Base-by-base conservation (phyloP, 2,113 vertebrate genomes). In the Atherinomorus stipes region DNA sequence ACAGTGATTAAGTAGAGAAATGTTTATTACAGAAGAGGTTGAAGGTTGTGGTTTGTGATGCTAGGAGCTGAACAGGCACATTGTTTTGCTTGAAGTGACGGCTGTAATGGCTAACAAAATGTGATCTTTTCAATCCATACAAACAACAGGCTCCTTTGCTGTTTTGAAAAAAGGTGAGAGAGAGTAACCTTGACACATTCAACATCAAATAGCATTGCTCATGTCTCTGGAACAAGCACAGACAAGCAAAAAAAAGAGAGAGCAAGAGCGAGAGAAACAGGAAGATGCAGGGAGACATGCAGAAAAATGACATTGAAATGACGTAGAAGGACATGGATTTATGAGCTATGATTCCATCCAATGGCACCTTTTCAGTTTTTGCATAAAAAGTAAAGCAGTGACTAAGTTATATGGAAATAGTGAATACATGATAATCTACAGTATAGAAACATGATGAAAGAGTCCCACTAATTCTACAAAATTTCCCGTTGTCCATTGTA, bases 221-320 rank as follows among this genome's bases (percentile, higher is more conserved):
- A 74, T 77, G 71, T 88, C 71, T 69, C 42, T 4, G 21, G 65
- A 90, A 82, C 73, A 65, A 69, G 61, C 54, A 66, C 52, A 84
- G 67, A 74, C 82, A 78, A 64, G 63, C 74, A 66, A 45, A 85
- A 70, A 62, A 74, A 76, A n/a, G n/a, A n/a, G n/a, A n/a, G n/a
- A n/a, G n/a, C n/a, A n/a, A n/a, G n/a, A n/a, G n/a, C n/a, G 56
- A 76, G 57, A 76, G 63, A 68, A 15, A 60, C 71, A 66, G n/a
- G 31, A 49, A 62, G 38, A 75, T n/a, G 78, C 67, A 78, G 58
- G 64, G 28, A 68, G 71, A 45, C 51, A 49, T 34, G 18, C 5
- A 76, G 54, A 51, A 71, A 60, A 25, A 57, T 34, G 26, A 37
- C 37, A 18, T 49, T 59, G 15, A 66, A 57, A 10, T 67, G 70